Evolutionary conservation across 2,113 vertebrate genomes (phyloP).

Genomic region (Nipponia nippon): DNA sequence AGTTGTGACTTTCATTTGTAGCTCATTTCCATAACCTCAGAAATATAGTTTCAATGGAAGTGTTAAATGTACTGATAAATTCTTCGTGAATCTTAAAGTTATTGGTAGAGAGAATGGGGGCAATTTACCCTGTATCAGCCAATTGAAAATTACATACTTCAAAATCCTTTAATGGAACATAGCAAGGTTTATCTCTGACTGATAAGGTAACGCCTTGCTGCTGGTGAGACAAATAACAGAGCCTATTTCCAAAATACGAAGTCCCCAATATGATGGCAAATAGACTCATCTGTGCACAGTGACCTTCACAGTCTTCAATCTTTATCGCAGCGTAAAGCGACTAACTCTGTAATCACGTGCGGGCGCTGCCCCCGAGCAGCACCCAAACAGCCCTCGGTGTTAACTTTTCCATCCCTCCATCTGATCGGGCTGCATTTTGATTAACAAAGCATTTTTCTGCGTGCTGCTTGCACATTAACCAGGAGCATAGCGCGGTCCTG

Average conservation of each 20-base stretch:
- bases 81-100: neutral
- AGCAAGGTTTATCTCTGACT: constrained; percentile 9
- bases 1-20: constrained; percentile 67
- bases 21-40: constrained; percentile 54
- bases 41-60: constrained; percentile 43
- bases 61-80: constrained; percentile 51
- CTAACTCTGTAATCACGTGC: rapidly evolving
- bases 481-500: neutral
- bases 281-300: neutral
- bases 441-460: neutral
- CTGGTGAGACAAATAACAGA: constrained; percentile 6
- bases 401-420: neutral
- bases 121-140: neutral
- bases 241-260: neutral
- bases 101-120: neutral
- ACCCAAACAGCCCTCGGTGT: neutral
- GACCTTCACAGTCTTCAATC: neutral
- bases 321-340: neutral
- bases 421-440: neutral
- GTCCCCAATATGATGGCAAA: neutral
- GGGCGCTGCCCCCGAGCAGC: neutral
- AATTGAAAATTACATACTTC: constrained; percentile 33
- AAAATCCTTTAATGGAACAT: neutral
- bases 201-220: constrained; percentile 1
- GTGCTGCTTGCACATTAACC: neutral